A percentile compares a stretch with the other conserved stretches of the same genome.
Evolutionary conservation across 2,797 vertebrate species (phyloP).

Genomic region (Gallinago stenura): DNA sequence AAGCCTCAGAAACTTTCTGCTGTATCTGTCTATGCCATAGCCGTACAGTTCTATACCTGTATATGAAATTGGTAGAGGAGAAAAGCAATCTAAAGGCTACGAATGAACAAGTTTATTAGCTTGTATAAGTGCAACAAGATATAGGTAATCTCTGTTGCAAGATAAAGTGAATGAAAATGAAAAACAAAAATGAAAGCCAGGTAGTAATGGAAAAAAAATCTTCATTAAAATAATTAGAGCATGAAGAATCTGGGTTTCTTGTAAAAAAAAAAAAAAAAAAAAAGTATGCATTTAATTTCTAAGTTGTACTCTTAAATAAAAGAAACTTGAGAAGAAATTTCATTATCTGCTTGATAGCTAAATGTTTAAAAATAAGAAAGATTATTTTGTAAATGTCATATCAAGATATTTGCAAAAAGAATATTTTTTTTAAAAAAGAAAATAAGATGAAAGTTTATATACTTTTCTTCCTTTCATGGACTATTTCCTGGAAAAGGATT

Average conservation of each 20-base stretch:
- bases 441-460: not conserved
- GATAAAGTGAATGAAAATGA: not conserved
- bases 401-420: not conserved
- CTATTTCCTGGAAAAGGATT: not conserved
- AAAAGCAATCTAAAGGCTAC: not conserved
- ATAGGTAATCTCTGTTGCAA: constrained; percentile 4
- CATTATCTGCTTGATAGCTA: not conserved
- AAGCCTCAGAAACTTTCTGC: not conserved
- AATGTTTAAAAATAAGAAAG: not conserved
- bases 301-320: not conserved
- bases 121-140: not conserved
- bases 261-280: not conserved
- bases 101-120: not conserved
- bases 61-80: not conserved
- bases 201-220: not conserved
- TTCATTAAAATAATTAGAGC: constrained; percentile 22
- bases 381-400: rapidly evolving
- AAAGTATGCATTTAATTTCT: not conserved
- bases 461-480: not conserved
- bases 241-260: not conserved
- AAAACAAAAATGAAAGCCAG: not conserved
- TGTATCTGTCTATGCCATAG: not conserved
- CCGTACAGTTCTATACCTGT: not conserved
- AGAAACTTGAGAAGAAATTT: not conserved
- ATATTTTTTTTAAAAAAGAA: not conserved